phyloP scores from a whole-genome alignment of 2,113 vertebrate genomes.

The Poecilia latipinna region DNA sequence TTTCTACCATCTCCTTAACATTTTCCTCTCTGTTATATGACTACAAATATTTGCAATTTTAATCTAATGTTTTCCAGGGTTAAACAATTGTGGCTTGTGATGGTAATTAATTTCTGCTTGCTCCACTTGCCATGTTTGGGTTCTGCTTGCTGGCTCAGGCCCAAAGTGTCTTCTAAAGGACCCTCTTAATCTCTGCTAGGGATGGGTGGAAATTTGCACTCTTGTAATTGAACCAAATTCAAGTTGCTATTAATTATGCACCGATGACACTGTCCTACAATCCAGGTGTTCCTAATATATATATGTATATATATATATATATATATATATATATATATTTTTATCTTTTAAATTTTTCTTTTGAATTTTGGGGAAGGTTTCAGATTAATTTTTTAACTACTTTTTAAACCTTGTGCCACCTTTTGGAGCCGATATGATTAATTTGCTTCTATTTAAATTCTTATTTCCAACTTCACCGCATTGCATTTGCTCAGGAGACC shows the following conservation, averaged over 20 bases:
- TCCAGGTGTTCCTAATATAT: conserved; percentile 64
- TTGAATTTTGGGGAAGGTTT: neutral
- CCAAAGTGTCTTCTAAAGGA: conserved; percentile 88
- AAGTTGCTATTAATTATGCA: conserved; percentile 83
- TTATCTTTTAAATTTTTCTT: conserved; percentile 14
- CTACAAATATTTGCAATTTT: conserved; percentile 64
- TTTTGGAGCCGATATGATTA: conserved; percentile 14
- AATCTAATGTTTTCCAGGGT: conserved; percentile 85
- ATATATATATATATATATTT: conserved; percentile 5
- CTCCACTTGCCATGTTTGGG: conserved; percentile 82
- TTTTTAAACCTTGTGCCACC: conserved; percentile 30
- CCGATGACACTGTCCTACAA: conserved; percentile 78
- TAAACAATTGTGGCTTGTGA: conserved; percentile 87
- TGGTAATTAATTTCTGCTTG: conserved; percentile 94
- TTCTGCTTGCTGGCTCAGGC: conserved; percentile 83
- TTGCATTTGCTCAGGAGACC: neutral
- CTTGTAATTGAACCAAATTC: conserved; percentile 96
- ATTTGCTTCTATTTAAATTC: neutral
- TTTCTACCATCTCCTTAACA: neutral
- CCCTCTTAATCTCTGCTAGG: conserved; percentile 93
- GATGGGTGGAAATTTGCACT: conserved; percentile 89
- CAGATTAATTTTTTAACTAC: neutral
- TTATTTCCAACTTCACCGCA: neutral
- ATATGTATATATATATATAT: conserved; percentile 22
- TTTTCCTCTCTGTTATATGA: no score